A percentile compares a stretch with the other conserved stretches of the same genome.
Conservation (phyloP, 1,140 invertebrate species). For the Bombus fervidus region DNA sequence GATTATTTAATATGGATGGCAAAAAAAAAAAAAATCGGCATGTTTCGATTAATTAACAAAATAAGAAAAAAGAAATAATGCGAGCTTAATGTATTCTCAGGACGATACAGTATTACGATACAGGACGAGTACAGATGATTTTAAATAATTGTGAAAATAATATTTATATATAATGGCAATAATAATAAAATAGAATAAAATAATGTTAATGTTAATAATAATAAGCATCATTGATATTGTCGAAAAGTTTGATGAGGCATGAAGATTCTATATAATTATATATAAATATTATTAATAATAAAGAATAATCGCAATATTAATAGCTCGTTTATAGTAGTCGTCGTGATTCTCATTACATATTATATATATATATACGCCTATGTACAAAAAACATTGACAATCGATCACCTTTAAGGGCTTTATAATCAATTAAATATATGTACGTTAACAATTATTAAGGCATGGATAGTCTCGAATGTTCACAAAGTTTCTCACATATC, state of each 20-base stretch:
- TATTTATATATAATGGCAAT: constrained; percentile 33
- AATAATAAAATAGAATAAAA: constrained; percentile 45
- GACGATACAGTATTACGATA: constrained; percentile 19
- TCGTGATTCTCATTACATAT: constrained; percentile 29
- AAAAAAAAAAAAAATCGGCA: neutral
- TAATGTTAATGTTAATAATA: constrained; percentile 30
- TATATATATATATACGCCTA: constrained; percentile 32
- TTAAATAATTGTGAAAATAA: constrained; percentile 59
- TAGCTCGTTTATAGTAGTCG: constrained; percentile 16
- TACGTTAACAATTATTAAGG: too few relatives aligned
- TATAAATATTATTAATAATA: constrained; percentile 62
- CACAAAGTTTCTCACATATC: too few relatives aligned
- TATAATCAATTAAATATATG: neutral
- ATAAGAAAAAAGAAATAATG: constrained; percentile 34
- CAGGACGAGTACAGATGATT: constrained; percentile 32
- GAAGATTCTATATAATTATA: constrained; percentile 20
- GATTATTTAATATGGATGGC: neutral
- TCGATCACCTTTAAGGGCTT: constrained; percentile 8
- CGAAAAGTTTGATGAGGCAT: neutral
- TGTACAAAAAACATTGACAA: constrained; percentile 58
- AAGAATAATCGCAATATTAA: constrained; percentile 45
- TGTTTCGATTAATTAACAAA: constrained; percentile 19
- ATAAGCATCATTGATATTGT: neutral
- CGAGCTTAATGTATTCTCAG: constrained; percentile 39
- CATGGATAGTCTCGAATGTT: too few relatives aligned